These are phyloP conservation scores for Oxyura jamaicensis DNA, from an alignment of 2,113 vertebrate species.

Conservation along the genomic window DNA sequence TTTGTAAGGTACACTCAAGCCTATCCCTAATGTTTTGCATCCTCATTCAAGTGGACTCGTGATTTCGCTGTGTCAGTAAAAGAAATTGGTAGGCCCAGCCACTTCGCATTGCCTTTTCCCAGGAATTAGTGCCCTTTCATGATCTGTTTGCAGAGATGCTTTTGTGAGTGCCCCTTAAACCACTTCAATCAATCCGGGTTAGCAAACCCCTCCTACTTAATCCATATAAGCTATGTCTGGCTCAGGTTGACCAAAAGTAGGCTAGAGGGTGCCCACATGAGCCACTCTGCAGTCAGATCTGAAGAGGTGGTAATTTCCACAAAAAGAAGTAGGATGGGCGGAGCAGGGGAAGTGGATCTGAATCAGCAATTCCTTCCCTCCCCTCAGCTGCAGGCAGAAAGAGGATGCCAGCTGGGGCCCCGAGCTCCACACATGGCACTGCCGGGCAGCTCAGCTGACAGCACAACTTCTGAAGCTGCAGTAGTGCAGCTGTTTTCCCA, in stretches of 20 bases:
- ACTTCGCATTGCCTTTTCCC: neutral
- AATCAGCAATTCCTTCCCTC: conserved; percentile 1
- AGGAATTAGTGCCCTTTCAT: neutral
- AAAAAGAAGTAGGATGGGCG: neutral
- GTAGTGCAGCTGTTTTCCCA: neutral
- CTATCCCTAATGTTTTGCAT: accelerated
- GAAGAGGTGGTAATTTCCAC: conserved; percentile 17
- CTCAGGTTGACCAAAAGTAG: conserved; percentile 6
- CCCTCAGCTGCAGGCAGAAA: neutral
- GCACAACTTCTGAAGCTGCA: neutral
- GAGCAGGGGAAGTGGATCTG: neutral
- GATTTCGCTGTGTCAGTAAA: neutral
- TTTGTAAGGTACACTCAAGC: neutral
- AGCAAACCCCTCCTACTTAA: conserved; percentile 45
- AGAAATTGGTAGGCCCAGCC: neutral
- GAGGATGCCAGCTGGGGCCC: neutral
- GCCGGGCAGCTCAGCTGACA: neutral
- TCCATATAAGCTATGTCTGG: conserved; percentile 52
- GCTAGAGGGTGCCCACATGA: neutral
- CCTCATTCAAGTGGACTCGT: neutral
- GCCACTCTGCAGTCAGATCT: neutral
- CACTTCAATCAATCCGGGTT: conserved; percentile 41
- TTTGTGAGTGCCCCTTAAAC: conserved; percentile 11
- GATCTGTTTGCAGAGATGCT: neutral
- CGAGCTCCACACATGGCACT: accelerated